Evolutionary conservation across 2,113 vertebrate species (phyloP).

Genomic region (Plestiodon gilberti): DNA sequence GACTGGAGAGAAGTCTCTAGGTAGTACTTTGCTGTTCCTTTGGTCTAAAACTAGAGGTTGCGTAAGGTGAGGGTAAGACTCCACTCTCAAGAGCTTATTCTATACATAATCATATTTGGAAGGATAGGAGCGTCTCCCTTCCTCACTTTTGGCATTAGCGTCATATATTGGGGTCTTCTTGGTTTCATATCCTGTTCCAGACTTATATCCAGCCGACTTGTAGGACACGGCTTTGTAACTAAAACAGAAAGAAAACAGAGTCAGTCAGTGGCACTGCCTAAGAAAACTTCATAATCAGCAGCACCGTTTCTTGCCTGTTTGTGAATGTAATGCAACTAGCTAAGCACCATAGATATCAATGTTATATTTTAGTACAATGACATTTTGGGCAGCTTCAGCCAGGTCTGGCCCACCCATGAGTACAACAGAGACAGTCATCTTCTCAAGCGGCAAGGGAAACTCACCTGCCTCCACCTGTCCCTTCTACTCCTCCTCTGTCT

Average conservation of each 20-base stretch:
- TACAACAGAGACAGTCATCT: too few species aligned
- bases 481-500: too few species aligned
- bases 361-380: not conserved
- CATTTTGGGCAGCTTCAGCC: not conserved
- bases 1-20: conserved; percentile 35
- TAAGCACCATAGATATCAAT: not conserved
- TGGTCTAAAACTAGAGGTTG: conserved; percentile 42
- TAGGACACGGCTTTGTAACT: conserved; percentile 88
- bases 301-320: not conserved
- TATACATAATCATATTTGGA: conserved; percentile 90
- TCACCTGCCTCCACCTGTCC: too few species aligned
- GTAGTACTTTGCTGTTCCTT: conserved; percentile 4
- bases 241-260: conserved; percentile 51
- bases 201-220: conserved; percentile 79
- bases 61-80: not conserved
- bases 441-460: too few species aligned
- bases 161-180: conserved; percentile 74
- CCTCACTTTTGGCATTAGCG: conserved; percentile 73
- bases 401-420: too few species aligned
- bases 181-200: conserved; percentile 68
- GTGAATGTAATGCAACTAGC: not conserved
- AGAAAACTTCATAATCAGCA: fast-evolving
- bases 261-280: not conserved
- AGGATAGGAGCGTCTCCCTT: conserved; percentile 79
- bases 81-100: not conserved